Percentiles rank a stretch among this genome's conserved stretches.
Evolutionary conservation across 2,797 vertebrate genomes (phyloP).

Genomic region (Silurus aristotelis): DNA sequence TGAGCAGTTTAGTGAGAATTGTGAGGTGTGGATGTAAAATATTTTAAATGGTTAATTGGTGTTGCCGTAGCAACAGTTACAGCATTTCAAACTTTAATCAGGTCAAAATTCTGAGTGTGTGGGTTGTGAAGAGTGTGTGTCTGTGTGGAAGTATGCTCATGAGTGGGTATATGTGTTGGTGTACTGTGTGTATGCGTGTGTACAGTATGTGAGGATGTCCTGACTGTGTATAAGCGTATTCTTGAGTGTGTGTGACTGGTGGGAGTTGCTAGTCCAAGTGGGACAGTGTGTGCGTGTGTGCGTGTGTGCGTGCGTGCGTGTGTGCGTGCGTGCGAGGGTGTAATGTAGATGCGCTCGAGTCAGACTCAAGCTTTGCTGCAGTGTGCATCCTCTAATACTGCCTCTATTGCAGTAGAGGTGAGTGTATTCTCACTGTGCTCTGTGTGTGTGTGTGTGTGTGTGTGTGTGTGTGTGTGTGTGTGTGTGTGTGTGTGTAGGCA

Average conservation of each 20-base stretch:
- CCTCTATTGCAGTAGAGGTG: background rate
- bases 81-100: background rate
- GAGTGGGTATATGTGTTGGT: no score
- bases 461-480: conserved; percentile 28
- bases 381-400: background rate
- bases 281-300: background rate
- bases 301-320: background rate
- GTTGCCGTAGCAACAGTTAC: background rate
- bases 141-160: background rate
- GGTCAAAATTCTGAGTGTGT: background rate
- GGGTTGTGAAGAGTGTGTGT: background rate
- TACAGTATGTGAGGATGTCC: no score
- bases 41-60: background rate
- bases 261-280: background rate
- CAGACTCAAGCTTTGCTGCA: conserved; percentile 18
- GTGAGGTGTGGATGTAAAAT: background rate
- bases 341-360: background rate
- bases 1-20: background rate
- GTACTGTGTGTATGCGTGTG: background rate
- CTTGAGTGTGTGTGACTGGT: conserved; percentile 2
- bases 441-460: background rate
- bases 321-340: background rate
- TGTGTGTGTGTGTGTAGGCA: conserved; percentile 75
- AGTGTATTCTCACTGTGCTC: background rate
- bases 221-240: no score